Evolutionary conservation across 2,113 vertebrate species (phyloP), one percentile per base, ranked within the genome.

Genomic region (Cricetomys ansorgei): DNA sequence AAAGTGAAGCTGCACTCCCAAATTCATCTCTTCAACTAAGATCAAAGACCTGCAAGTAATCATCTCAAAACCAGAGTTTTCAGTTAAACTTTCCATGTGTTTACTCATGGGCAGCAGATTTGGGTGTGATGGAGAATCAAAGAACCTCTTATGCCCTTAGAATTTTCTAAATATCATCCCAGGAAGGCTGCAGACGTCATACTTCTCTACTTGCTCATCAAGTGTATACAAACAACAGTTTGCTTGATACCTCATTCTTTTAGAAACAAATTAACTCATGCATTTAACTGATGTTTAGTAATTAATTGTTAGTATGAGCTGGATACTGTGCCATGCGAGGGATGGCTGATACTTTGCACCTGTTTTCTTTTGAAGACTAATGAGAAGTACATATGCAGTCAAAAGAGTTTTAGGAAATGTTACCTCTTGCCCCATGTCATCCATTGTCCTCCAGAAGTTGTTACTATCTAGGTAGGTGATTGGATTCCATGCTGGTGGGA

Each of bases 381-480:
- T 76, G 75, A 89, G 92, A 95, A 96, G 29, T n/a, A 75, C 17
- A 86, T 55, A 92, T 29, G 4, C 10, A 77, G 79, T 64, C 53
- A 94, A 48, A 94, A 43, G 80, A 95, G 43, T 5, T 92, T 86
- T 62, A 72, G 40, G 45, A 88, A 93, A 25, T 23, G 73, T 97
- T 99, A 99, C 99, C 99, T 99, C 99, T 96, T 97, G 96, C 45
- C 99, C 99, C 99, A 99, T 99, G 95, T 99, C 96, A 97, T 99
- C 99, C 98, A 99, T 98, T 0, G 99, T 99, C 97, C 99, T 99
- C 98, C 99, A 99, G 0, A 99, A 98, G 98, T 99, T 99, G 98
- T 99, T 99, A 98, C 99, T 99, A 98, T 99, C 99, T 98, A 99
- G 88, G 83, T 99, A 96, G 45, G 98, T 97, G 57, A 99, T 67